Percentiles rank a stretch among this genome's conserved stretches.
phyloP scores from a whole-genome alignment of 2,888 invertebrate genomes.

The Volucella zonaria region DNA sequence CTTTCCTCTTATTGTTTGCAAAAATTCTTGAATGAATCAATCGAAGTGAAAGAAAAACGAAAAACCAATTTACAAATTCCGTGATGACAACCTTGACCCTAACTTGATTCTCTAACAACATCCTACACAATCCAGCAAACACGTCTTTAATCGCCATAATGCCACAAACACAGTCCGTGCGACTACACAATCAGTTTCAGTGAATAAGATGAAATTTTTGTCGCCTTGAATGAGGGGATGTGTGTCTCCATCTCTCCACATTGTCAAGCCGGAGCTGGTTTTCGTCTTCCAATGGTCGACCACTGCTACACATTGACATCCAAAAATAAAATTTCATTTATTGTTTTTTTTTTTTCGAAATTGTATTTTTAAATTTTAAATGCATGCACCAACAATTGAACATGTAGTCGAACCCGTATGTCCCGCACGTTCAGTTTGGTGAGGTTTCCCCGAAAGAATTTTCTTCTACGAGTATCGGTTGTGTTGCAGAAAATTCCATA shows the following conservation, averaged over 20 bases:
- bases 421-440: no score
- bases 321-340: slow-evolving; percentile 16
- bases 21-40: no score
- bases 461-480: neutral
- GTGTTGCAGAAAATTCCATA: neutral
- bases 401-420: no score
- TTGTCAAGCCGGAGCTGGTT: neutral
- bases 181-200: slow-evolving; percentile 14
- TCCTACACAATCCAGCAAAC: slow-evolving; percentile 22
- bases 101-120: slow-evolving; percentile 41
- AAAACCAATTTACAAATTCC: neutral
- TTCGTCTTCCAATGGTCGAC: neutral
- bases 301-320: slow-evolving; percentile 3
- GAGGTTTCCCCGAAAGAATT: no score
- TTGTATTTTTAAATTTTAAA: slow-evolving; percentile 9
- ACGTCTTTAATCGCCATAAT: neutral
- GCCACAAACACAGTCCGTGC: neutral
- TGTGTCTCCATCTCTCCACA: neutral
- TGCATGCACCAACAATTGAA: no score
- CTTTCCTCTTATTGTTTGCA: no score
- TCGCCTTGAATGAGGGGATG: slow-evolving; percentile 16
- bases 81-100: slow-evolving; percentile 40
- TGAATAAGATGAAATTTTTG: slow-evolving; percentile 1
- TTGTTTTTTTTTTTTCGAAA: neutral
- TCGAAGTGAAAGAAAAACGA: no score